phyloP scores from a whole-genome alignment of 2,113 vertebrate genomes.

The Nycticryphes semicollaris region DNA sequence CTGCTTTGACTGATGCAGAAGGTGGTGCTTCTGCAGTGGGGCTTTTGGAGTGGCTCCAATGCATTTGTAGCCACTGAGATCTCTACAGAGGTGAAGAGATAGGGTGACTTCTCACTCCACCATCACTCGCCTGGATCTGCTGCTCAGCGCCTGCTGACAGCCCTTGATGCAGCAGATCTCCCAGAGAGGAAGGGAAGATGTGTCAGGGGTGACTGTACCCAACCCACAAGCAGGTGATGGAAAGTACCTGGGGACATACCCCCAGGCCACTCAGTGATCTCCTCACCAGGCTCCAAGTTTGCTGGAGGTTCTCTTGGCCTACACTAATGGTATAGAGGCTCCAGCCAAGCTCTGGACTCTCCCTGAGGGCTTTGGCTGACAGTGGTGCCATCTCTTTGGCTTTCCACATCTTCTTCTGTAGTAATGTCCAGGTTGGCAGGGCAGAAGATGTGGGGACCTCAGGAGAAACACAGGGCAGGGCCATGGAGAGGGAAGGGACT shows the following conservation, averaged over 20 bases:
- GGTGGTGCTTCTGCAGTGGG: neutral
- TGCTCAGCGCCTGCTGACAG: neutral
- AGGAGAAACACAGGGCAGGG: neutral
- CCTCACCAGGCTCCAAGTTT: neutral
- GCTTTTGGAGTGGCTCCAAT: neutral
- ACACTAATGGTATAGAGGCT: neutral
- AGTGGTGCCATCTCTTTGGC: neutral
- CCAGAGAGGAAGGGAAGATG: neutral
- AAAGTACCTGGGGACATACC: neutral
- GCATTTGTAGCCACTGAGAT: neutral
- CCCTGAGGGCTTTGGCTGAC: neutral
- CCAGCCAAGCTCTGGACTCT: neutral
- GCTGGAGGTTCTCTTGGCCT: neutral
- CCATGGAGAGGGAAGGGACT: neutral
- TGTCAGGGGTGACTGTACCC: neutral
- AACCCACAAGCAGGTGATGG: neutral
- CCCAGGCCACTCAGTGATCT: neutral
- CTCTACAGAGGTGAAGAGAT: neutral
- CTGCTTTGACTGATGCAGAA: neutral
- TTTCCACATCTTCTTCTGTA: neutral
- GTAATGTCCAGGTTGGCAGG: neutral
- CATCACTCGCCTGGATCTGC: neutral
- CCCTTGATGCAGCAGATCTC: neutral
- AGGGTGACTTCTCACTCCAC: neutral
- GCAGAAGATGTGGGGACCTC: neutral